Conservation (phyloP, 2,113 vertebrate species). For the Gavia stellata region DNA sequence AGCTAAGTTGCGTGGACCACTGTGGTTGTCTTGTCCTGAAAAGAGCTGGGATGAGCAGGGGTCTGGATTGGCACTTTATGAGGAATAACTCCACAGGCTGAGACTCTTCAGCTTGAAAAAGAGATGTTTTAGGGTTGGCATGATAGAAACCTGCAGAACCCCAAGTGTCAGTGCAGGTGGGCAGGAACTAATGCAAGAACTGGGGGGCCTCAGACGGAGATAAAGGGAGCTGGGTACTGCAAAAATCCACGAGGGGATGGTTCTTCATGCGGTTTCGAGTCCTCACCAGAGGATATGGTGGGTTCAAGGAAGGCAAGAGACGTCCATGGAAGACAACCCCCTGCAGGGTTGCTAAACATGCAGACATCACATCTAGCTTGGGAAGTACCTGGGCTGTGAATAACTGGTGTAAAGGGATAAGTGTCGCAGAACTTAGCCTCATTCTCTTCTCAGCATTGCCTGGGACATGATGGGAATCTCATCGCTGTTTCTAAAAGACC, state of each 20-base stretch:
- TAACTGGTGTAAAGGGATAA: no score
- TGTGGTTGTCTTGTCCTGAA: neutral
- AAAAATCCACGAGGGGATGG: no score
- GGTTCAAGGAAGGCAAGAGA: neutral
- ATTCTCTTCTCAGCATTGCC: neutral
- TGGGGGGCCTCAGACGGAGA: rapidly evolving
- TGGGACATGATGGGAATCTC: neutral
- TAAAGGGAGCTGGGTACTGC: neutral
- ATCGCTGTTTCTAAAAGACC: neutral
- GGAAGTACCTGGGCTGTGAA: neutral
- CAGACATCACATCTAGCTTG: neutral
- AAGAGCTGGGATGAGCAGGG: neutral
- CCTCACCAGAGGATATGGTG: neutral
- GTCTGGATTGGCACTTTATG: neutral
- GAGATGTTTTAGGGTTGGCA: no score
- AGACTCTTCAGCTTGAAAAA: neutral
- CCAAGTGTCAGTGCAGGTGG: no score
- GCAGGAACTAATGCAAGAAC: neutral
- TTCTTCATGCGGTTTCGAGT: neutral
- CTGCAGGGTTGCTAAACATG: neutral
- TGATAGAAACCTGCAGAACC: neutral
- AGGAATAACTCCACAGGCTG: neutral
- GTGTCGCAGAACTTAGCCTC: neutral
- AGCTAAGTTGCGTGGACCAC: neutral
- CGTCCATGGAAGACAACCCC: neutral